Evolutionary conservation across 2,797 vertebrate genomes (phyloP).

Genomic region (Macropus fuliginosus): DNA sequence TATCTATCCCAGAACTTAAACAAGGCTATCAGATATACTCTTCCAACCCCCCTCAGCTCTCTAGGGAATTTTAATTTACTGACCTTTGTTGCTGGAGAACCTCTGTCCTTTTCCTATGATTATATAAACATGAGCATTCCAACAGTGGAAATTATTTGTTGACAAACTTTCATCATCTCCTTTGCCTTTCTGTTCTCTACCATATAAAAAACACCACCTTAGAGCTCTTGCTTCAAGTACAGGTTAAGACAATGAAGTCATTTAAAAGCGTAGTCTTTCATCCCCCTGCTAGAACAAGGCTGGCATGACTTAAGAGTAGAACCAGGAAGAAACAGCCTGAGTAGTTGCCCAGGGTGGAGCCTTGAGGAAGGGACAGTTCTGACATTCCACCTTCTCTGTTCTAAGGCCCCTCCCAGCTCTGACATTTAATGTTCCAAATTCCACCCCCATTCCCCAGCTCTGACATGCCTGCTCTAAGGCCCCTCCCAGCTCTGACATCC

Average conservation of each 20-base stretch:
- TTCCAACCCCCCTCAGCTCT: conserved; percentile 56
- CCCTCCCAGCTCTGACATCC: too few species aligned
- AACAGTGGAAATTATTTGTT: conserved; percentile 45
- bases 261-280: conserved; percentile 38
- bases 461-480: too few species aligned
- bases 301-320: neutral
- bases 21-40: conserved; percentile 71
- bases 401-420: too few species aligned
- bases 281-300: neutral
- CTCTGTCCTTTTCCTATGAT: conserved; percentile 60
- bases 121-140: conserved; percentile 58
- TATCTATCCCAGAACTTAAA: conserved; percentile 71
- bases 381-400: too few species aligned
- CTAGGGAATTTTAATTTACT: conserved; percentile 68
- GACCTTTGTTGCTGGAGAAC: conserved; percentile 64
- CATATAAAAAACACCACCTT: conserved; percentile 27
- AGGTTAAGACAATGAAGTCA: conserved; percentile 14
- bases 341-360: neutral
- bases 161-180: conserved; percentile 43
- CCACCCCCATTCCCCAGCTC: too few species aligned
- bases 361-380: neutral
- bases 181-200: conserved; percentile 19
- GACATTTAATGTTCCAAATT: too few species aligned
- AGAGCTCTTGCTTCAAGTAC: conserved; percentile 17
- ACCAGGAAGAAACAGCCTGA: neutral